These are phyloP conservation scores for Pachymerium ferrugineum DNA, from an alignment of 2,888 invertebrate species.

Conservation along the genomic window DNA sequence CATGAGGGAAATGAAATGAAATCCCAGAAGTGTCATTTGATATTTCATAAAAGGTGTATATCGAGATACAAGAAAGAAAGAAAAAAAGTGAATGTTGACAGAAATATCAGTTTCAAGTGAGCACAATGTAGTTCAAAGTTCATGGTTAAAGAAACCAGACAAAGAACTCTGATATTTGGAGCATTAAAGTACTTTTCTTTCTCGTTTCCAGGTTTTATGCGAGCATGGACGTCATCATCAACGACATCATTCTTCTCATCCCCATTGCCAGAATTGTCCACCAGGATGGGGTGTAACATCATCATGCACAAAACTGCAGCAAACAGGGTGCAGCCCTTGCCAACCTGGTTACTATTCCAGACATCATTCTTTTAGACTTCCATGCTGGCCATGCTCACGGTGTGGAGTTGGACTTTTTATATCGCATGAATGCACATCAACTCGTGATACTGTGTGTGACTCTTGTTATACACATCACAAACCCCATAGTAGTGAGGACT, in stretches of 20 bases:
- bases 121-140: too few species aligned
- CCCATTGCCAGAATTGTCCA: slow-evolving; percentile 31
- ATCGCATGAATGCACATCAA: slow-evolving; percentile 36
- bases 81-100: too few species aligned
- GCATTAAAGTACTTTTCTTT: too few species aligned
- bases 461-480: slow-evolving; percentile 38
- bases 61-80: too few species aligned
- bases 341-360: slow-evolving; percentile 35
- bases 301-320: slow-evolving; percentile 34
- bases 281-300: slow-evolving; percentile 36
- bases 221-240: not conserved
- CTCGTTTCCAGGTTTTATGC: not conserved
- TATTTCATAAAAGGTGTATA: too few species aligned
- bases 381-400: slow-evolving; percentile 37
- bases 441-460: slow-evolving; percentile 38
- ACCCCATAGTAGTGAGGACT: slow-evolving; percentile 35
- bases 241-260: not conserved
- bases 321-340: slow-evolving; percentile 37
- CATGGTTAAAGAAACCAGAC: too few species aligned
- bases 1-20: too few species aligned
- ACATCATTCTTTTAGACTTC: slow-evolving; percentile 35
- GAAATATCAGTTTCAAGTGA: too few species aligned
- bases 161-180: too few species aligned
- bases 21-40: too few species aligned
- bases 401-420: slow-evolving; percentile 37